These are phyloP conservation scores for Acanthopagrus latus DNA, from an alignment of 2,797 vertebrate genomes.

Conservation along the genomic window DNA sequence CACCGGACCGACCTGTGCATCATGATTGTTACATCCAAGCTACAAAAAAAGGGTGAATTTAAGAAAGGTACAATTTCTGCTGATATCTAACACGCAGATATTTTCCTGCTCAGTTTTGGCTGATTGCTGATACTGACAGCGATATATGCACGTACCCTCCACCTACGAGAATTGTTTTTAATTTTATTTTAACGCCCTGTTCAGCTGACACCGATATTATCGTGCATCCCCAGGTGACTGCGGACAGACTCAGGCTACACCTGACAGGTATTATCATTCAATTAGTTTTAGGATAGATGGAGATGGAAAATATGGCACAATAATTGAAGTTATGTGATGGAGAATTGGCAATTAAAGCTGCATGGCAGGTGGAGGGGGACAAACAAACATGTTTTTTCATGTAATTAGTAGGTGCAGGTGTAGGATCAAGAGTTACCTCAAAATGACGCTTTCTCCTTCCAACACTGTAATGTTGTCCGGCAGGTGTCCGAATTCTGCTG, in stretches of 20 bases:
- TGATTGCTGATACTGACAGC: too few relatives aligned
- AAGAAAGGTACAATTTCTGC: too few relatives aligned
- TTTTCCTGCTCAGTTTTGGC: too few relatives aligned
- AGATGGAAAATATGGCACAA: conserved; percentile 53
- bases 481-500: conserved; percentile 88
- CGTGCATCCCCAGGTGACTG: neutral
- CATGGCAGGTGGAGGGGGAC: conserved; percentile 41
- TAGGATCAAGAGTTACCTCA: conserved; percentile 86
- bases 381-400: conserved; percentile 62
- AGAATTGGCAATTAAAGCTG: conserved; percentile 59
- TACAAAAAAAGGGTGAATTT: too few relatives aligned
- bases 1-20: conserved; percentile 12
- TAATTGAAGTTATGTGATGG: conserved; percentile 64
- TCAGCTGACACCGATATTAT: too few relatives aligned
- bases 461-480: conserved; percentile 94
- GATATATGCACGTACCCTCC: too few relatives aligned
- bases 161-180: too few relatives aligned
- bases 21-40: conserved; percentile 13
- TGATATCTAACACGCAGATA: too few relatives aligned
- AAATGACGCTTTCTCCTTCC: conserved; percentile 91
- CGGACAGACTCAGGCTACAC: conserved; percentile 25
- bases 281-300: conserved; percentile 36
- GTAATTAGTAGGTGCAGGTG: conserved; percentile 77
- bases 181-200: too few relatives aligned
- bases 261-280: conserved; percentile 52